Evolutionary conservation across 1,140 invertebrate species (phyloP).

Genomic region (Diorhabda sublineata): DNA sequence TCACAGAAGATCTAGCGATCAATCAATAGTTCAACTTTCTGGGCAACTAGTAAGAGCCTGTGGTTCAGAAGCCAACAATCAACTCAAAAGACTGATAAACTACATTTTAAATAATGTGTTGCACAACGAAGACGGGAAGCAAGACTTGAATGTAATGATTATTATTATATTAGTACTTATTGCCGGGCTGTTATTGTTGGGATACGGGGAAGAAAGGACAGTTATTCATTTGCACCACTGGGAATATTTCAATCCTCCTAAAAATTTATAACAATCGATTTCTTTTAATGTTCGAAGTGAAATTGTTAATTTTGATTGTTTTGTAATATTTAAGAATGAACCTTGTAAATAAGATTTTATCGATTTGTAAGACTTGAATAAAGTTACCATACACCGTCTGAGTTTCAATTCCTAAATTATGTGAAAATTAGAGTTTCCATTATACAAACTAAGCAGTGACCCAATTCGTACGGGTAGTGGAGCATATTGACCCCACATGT

Average conservation of each 20-base stretch:
- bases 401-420: no score
- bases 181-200: slow-evolving; percentile 65
- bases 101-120: slow-evolving; percentile 53
- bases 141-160: slow-evolving; percentile 67
- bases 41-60: slow-evolving; percentile 63
- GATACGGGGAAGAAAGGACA: slow-evolving; percentile 63
- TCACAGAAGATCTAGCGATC: slow-evolving; percentile 39
- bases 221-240: slow-evolving; percentile 74
- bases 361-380: slow-evolving; percentile 1
- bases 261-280: slow-evolving; percentile 39
- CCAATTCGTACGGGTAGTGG: no score
- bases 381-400: neutral
- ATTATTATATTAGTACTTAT: slow-evolving; percentile 71
- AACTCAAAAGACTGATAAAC: slow-evolving; percentile 61
- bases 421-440: no score
- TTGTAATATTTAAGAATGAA: neutral
- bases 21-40: slow-evolving; percentile 59
- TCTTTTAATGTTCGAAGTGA: slow-evolving; percentile 1
- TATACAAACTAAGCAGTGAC: no score
- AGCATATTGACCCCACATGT: no score
- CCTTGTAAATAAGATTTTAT: neutral
- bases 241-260: slow-evolving; percentile 79
- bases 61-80: slow-evolving; percentile 57
- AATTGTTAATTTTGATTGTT: neutral
- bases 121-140: slow-evolving; percentile 57